A percentile compares a stretch with the other conserved stretches of the same genome.
phyloP scores from a whole-genome alignment of 2,797 vertebrate genomes.

The Poecilia gillii region DNA sequence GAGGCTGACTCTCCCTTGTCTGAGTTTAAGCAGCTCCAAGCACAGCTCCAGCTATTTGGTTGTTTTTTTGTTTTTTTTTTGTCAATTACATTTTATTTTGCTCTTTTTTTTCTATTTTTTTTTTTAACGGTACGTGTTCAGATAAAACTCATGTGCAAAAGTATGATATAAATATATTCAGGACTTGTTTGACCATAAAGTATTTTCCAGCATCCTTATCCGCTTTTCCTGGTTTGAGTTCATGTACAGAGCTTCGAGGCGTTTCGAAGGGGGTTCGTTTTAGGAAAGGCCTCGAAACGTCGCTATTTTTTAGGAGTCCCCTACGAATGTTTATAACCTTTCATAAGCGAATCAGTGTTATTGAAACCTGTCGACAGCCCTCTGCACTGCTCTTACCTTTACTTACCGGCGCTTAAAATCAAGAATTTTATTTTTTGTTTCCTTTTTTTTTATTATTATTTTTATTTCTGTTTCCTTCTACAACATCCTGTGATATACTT shows the following conservation, averaged over 20 bases:
- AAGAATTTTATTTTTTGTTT: constrained; percentile 27
- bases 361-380: constrained; percentile 50
- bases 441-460: constrained; percentile 31
- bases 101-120: neutral
- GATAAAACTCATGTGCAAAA: constrained; percentile 39
- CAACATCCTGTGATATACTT: constrained; percentile 80
- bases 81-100: neutral
- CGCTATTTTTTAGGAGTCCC: constrained; percentile 65
- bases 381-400: constrained; percentile 23
- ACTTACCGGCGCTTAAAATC: constrained; percentile 2
- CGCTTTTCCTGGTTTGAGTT: constrained; percentile 29
- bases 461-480: constrained; percentile 72
- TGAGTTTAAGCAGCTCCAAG: constrained; percentile 60
- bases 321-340: constrained; percentile 77
- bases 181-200: constrained; percentile 51
- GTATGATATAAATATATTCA: constrained; percentile 54
- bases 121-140: constrained; percentile 52
- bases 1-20: constrained; percentile 45
- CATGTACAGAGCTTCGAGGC: constrained; percentile 71
- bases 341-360: constrained; percentile 77
- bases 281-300: constrained; percentile 37
- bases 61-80: neutral
- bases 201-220: constrained; percentile 43
- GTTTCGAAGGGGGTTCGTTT: constrained; percentile 58
- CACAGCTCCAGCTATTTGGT: constrained; percentile 51